phyloP scores from a whole-genome alignment of 2,797 vertebrate genomes.

The Paratrypauchen microcephalus region DNA sequence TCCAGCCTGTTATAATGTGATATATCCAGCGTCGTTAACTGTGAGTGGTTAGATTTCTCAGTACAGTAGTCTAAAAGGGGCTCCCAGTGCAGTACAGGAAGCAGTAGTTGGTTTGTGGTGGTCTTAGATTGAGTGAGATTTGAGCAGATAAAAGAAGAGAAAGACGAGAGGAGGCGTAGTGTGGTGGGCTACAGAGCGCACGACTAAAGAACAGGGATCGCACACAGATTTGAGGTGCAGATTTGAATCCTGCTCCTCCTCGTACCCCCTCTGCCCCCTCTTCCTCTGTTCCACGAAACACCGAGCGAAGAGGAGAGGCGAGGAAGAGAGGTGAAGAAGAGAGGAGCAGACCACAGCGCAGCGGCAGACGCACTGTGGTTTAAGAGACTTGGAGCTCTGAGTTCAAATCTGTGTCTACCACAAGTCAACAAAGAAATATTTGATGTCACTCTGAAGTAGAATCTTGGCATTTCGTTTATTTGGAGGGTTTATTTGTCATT shows the following conservation, averaged over 20 bases:
- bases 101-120: constrained; percentile 67
- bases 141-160: constrained; percentile 51
- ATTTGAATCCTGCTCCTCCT: constrained; percentile 69
- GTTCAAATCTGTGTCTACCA: constrained; percentile 1
- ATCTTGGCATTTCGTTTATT: neutral
- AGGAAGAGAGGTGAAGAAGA: neutral
- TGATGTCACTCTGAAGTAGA: neutral
- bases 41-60: neutral
- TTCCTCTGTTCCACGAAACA: constrained; percentile 84
- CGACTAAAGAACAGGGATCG: neutral
- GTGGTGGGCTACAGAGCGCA: constrained; percentile 70
- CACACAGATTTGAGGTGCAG: constrained; percentile 73
- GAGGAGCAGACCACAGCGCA: constrained; percentile 23
- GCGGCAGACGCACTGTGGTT: constrained; percentile 46
- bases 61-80: constrained; percentile 9
- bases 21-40: neutral
- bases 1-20: neutral
- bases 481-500: no score
- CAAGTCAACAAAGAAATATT: neutral
- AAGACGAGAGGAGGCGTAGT: constrained; percentile 63
- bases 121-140: constrained; percentile 75
- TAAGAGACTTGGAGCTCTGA: constrained; percentile 41
- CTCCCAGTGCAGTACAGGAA: constrained; percentile 36
- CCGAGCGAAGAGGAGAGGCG: constrained; percentile 45
- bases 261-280: constrained; percentile 52